Evolutionary conservation across 2,113 vertebrate genomes (phyloP).

Genomic region (Lepisosteus oculatus): DNA sequence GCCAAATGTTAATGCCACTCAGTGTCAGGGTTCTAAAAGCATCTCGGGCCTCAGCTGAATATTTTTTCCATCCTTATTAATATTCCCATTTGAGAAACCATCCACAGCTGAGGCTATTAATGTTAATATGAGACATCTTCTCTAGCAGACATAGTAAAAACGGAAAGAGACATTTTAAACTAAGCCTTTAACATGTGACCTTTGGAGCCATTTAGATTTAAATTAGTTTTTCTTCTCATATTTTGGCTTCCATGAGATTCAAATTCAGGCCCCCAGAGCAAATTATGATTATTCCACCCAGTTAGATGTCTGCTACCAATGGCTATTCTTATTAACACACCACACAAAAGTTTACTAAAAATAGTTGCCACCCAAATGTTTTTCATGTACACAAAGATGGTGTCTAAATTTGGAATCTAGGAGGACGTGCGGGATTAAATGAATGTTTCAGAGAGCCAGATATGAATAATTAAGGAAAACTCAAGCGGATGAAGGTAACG

Average conservation of each 20-base stretch:
- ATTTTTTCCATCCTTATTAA: background rate
- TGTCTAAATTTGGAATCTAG: background rate
- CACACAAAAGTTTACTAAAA: background rate
- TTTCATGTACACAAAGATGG: background rate
- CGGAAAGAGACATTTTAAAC: background rate
- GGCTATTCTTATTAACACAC: background rate
- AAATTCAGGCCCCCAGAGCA: background rate
- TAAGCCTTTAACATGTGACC: constrained; percentile 3
- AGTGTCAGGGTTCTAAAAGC: background rate
- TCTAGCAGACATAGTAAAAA: background rate
- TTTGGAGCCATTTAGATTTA: background rate
- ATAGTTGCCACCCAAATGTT: background rate
- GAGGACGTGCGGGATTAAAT: background rate
- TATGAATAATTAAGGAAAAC: constrained; percentile 18
- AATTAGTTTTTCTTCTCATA: background rate
- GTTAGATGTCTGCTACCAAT: background rate
- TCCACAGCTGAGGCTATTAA: background rate
- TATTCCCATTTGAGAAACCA: background rate
- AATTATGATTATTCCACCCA: background rate
- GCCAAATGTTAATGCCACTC: background rate
- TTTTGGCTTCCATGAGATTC: constrained; percentile 1
- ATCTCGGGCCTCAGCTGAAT: background rate
- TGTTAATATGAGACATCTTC: background rate
- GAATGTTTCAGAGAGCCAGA: constrained; percentile 15
- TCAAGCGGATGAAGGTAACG: constrained; percentile 3